phyloP scores from a whole-genome alignment of 1,140 invertebrate species.

The Halyomorpha halys region DNA sequence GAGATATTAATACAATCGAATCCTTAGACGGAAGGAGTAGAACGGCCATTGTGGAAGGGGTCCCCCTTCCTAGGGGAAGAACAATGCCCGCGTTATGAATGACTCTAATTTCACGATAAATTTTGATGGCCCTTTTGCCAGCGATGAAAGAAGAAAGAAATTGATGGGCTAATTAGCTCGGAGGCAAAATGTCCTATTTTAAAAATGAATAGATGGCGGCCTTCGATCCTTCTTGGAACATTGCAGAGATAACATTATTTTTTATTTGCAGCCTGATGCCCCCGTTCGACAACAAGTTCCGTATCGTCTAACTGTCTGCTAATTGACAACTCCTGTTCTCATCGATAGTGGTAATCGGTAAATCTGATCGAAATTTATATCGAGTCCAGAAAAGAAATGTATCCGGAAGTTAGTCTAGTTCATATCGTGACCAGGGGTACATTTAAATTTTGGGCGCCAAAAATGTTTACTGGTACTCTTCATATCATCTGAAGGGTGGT shows the following conservation, averaged over 20 bases:
- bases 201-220: not conserved
- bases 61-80: not conserved
- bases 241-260: constrained; percentile 3
- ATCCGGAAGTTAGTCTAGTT: no score
- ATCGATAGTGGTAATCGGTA: not conserved
- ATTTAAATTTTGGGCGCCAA: no score
- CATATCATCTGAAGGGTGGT: no score
- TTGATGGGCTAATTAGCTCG: constrained; percentile 9
- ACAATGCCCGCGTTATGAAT: constrained; percentile 1
- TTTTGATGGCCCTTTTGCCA: not conserved
- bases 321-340: not conserved
- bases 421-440: no score
- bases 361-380: not conserved
- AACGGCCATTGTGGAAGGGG: not conserved
- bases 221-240: not conserved
- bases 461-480: no score
- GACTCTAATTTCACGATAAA: constrained; percentile 1
- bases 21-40: not conserved
- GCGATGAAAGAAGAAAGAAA: constrained; percentile 1
- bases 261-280: not conserved
- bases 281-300: not conserved
- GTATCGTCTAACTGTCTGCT: not conserved
- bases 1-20: not conserved
- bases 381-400: not conserved
- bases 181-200: constrained; percentile 5